These are phyloP conservation scores for Nymphicus hollandicus DNA, from an alignment of 2,113 vertebrate species.

Conservation along the genomic window DNA sequence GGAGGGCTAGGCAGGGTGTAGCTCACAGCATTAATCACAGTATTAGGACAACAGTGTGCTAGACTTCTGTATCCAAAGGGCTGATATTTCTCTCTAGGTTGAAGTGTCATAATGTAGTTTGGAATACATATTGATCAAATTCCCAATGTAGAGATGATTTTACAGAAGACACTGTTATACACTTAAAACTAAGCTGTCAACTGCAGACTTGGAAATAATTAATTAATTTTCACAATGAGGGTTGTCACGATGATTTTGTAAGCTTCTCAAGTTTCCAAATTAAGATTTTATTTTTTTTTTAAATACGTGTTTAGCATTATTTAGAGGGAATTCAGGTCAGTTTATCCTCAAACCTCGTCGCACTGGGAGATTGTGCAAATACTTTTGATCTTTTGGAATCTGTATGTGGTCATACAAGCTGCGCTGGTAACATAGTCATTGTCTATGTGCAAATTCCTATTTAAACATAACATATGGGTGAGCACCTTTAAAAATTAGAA, in stretches of 20 bases:
- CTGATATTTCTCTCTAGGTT: conserved; percentile 13
- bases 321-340: not conserved
- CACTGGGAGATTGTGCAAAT: not conserved
- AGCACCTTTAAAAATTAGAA: not conserved
- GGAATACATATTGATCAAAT: not conserved
- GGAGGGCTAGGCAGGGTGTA: conserved; percentile 46
- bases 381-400: not conserved
- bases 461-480: not conserved
- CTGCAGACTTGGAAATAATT: not conserved
- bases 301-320: not conserved
- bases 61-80: conserved; percentile 7
- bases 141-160: not conserved
- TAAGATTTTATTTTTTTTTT: not conserved
- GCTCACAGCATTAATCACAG: conserved; percentile 59
- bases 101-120: not conserved
- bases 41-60: conserved; percentile 40
- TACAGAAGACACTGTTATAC: not conserved
- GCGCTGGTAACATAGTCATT: not conserved
- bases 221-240: not conserved
- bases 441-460: not conserved
- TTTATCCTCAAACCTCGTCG: not conserved
- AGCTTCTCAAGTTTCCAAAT: not conserved
- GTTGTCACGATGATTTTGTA: not conserved
- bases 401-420: not conserved
- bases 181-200: not conserved